Evolutionary conservation across 2,888 invertebrate species (phyloP).

Genomic region (Doris montereyensis): DNA sequence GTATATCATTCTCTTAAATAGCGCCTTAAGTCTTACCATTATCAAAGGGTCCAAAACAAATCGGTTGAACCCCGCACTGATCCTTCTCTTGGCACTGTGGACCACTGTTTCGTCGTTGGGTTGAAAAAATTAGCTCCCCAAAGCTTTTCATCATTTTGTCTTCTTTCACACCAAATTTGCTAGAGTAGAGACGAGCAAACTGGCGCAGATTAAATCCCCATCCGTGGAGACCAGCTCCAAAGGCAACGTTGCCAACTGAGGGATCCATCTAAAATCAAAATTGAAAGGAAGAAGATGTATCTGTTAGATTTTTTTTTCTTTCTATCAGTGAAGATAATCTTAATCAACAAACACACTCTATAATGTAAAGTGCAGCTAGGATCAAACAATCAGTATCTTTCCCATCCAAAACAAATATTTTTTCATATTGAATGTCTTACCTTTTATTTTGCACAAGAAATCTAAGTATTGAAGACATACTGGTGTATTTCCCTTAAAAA

Average conservation of each 20-base stretch:
- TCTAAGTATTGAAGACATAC: too few species aligned
- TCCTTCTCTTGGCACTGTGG: slow-evolving; percentile 67
- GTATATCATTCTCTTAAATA: too few species aligned
- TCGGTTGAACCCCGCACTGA: slow-evolving; percentile 93
- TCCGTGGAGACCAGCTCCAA: slow-evolving; percentile 99
- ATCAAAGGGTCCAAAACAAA: slow-evolving; percentile 99
- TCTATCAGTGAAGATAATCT: not conserved
- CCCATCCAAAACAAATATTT: too few species aligned
- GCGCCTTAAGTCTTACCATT: slow-evolving; percentile 87
- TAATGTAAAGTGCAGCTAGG: not conserved
- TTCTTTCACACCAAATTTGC: slow-evolving; percentile 91
- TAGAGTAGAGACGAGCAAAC: slow-evolving; percentile 98
- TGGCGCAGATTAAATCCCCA: slow-evolving; percentile 99
- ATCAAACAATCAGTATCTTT: too few species aligned
- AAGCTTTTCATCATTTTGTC: slow-evolving; percentile 92
- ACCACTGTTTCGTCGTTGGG: slow-evolving; percentile 96
- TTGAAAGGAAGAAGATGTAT: not conserved
- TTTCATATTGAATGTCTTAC: too few species aligned
- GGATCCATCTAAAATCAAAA: slow-evolving; percentile 83
- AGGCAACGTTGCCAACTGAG: slow-evolving; percentile 98
- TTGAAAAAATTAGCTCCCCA: slow-evolving; percentile 99
- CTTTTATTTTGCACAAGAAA: too few species aligned
- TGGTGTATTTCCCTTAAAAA: too few species aligned
- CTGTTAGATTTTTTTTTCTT: not conserved
- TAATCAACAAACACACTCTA: not conserved